Evolutionary conservation across 2,113 vertebrate genomes (phyloP), one percentile per base, ranked within the genome.

Genomic region (Tachysurus fulvidraco): DNA sequence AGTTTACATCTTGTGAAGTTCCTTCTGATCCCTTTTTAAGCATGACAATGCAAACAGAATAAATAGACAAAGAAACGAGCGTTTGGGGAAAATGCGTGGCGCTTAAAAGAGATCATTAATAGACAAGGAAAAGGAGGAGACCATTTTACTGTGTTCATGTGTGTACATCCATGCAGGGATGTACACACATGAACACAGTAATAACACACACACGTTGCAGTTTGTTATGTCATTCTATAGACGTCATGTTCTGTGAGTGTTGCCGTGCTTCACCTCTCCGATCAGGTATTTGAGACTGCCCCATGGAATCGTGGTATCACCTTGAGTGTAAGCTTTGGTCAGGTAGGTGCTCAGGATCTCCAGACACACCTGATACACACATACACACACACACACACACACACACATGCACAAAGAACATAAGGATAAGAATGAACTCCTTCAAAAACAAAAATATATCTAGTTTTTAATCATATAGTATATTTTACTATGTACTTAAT

Each of bases 261-360:
- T 1, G 23, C 17, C 36, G 21, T 9, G 55, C 2, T 93, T 92
- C 57, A 99, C 98, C 98, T 99, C 98, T 64, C 98, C 98, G 10
- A 99, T 96, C 0, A 99, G 96, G 88, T 99, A 99, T 87, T 98
- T 99, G 81, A 99, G 96, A 88, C 96, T 98, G 84, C 89, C 96
- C 98, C 98, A 99, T 0, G 98, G 98, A 86, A 99, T 97, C 84
- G 91, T 91, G 1, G 91, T 91, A 87, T 98, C 96, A 0, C 86
- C 94, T 88, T 98, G 97, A 76, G 92, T 90, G 88, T 95, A 95
- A 88, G 97, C 95, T 94, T 98, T 98, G 14, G 95, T 97, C 88
- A 99, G 87, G 86, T 99, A 98, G 0, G 97, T 99, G 86, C 96
- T 94, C 67, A 99, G 94, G 83, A 99, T 98, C 92, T 99, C 97